These are phyloP conservation scores for Plebejus argus DNA, from an alignment of 2,888 invertebrate species.

Conservation along the genomic window DNA sequence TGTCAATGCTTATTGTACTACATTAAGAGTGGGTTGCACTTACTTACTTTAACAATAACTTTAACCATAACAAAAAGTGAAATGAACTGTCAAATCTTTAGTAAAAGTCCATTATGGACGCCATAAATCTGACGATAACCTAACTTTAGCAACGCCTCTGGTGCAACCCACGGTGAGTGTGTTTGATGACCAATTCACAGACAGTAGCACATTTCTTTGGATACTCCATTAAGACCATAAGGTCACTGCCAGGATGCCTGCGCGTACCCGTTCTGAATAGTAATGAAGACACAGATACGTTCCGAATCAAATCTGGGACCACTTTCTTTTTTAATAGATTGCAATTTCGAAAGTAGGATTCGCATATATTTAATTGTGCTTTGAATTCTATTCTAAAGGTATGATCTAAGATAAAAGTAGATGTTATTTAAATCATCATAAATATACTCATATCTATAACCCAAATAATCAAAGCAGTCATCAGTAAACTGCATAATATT, in stretches of 20 bases:
- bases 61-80: too few relatives aligned
- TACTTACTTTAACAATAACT: too few relatives aligned
- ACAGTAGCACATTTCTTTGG: background rate
- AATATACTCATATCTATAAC: too few relatives aligned
- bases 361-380: background rate
- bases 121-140: too few relatives aligned
- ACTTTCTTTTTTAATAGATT: constrained; percentile 26
- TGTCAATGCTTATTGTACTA: background rate
- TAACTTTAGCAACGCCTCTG: too few relatives aligned
- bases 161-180: too few relatives aligned
- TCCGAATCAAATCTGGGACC: constrained; percentile 25
- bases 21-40: too few relatives aligned
- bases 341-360: constrained; percentile 26
- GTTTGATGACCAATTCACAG: background rate
- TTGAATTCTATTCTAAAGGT: background rate
- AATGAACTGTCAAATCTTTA: too few relatives aligned
- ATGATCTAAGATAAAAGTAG: background rate
- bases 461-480: background rate
- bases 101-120: too few relatives aligned
- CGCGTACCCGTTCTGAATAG: constrained; percentile 23
- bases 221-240: constrained; percentile 20
- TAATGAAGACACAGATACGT: constrained; percentile 28
- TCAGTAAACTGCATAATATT: background rate
- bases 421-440: background rate
- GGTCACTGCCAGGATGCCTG: constrained; percentile 20